Conservation (phyloP, 2,888 invertebrate species). For the Pristionchus arcanus region DNA sequence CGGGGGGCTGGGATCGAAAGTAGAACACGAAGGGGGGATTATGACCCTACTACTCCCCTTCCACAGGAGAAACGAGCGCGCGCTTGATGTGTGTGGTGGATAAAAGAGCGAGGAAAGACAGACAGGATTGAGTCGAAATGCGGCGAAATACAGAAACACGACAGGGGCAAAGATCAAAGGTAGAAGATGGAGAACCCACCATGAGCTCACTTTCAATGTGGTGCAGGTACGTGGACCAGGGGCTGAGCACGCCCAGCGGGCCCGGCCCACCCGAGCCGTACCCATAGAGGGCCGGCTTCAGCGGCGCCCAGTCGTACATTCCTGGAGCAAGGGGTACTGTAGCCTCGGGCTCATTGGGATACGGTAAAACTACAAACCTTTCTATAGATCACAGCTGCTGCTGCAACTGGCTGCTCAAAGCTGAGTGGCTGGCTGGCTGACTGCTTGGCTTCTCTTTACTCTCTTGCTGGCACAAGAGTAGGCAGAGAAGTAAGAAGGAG, state of each 20-base stretch:
- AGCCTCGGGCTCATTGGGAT: too few relatives aligned
- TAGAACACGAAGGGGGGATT: constrained; percentile 14
- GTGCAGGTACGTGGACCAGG: constrained; percentile 76
- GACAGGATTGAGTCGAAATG: constrained; percentile 16
- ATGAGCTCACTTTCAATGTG: constrained; percentile 73
- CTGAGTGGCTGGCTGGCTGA: not conserved
- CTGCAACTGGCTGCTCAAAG: not conserved
- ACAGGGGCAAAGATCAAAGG: constrained; percentile 7
- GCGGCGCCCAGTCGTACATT: constrained; percentile 65
- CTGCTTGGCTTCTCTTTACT: constrained; percentile 32
- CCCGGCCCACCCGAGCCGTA: constrained; percentile 44
- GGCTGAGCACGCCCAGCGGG: constrained; percentile 73
- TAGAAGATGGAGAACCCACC: constrained; percentile 58
- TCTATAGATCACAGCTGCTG: not conserved
- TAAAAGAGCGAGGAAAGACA: not conserved
- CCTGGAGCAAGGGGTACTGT: not conserved
- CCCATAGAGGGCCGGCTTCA: constrained; percentile 59
- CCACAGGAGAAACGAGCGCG: not conserved
- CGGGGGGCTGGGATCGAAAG: not conserved
- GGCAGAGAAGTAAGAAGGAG: not conserved
- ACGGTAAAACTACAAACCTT: not conserved
- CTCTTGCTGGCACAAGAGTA: constrained; percentile 18
- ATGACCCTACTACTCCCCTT: constrained; percentile 17
- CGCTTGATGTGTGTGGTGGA: not conserved
- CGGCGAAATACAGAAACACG: not conserved